Evolutionary conservation across 2,888 invertebrate genomes (phyloP).

Genomic region (Gari tellinella): DNA sequence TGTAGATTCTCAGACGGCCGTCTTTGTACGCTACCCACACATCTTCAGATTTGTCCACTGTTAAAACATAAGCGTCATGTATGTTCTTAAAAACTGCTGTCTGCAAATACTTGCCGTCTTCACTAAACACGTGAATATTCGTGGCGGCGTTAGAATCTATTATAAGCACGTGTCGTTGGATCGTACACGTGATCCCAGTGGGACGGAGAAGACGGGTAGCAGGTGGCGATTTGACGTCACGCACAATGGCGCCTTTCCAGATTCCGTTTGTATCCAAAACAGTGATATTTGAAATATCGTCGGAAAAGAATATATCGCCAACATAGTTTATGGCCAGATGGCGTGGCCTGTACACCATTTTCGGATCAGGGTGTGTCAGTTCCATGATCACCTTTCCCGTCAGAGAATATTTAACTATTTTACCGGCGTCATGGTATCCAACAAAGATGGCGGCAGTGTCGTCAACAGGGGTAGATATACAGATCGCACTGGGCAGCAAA

Average conservation of each 20-base stretch:
- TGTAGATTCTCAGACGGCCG: constrained; percentile 44
- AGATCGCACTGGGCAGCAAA: constrained; percentile 34
- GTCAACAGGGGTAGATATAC: constrained; percentile 11
- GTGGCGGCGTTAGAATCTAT: constrained; percentile 39
- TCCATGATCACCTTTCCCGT: constrained; percentile 27
- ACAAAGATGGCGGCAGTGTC: constrained; percentile 10
- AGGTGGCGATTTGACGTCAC: constrained; percentile 37
- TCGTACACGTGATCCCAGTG: constrained; percentile 45
- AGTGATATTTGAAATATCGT: constrained; percentile 45
- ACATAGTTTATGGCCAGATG: constrained; percentile 40
- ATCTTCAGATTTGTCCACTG: constrained; percentile 45
- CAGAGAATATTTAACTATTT: constrained; percentile 30
- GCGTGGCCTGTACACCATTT: constrained; percentile 41
- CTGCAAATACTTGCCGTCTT: constrained; percentile 49
- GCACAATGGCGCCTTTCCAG: constrained; percentile 44
- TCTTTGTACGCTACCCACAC: constrained; percentile 54
- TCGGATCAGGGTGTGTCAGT: constrained; percentile 44
- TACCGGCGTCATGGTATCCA: constrained; percentile 43
- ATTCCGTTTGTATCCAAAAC: constrained; percentile 51
- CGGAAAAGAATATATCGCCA: constrained; percentile 55
- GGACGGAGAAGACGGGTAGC: constrained; percentile 39
- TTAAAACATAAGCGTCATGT: constrained; percentile 39
- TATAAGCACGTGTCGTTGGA: constrained; percentile 46
- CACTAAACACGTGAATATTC: constrained; percentile 48
- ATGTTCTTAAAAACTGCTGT: constrained; percentile 51